phyloP scores from a whole-genome alignment of 1,140 invertebrate genomes.

The Pantala flavescens region DNA sequence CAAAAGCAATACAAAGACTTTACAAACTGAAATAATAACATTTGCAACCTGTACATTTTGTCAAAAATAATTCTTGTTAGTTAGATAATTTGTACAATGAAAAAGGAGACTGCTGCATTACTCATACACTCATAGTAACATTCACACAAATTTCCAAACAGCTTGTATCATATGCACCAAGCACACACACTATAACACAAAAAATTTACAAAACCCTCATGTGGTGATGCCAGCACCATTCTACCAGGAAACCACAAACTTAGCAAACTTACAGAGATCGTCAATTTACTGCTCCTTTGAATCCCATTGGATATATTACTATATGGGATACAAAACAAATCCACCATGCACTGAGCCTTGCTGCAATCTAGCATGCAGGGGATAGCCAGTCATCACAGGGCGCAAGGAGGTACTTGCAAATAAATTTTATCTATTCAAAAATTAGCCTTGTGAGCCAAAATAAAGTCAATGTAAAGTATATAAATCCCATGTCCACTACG shows the following conservation, averaged over 20 bases:
- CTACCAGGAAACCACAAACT: slow-evolving; percentile 1
- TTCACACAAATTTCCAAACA: not conserved
- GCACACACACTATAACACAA: not conserved
- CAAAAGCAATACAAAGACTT: slow-evolving; percentile 3
- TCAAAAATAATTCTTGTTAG: slow-evolving; percentile 8
- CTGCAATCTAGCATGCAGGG: not conserved
- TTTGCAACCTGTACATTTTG: slow-evolving; percentile 6
- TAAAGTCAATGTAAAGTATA: no score
- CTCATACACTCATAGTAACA: not conserved
- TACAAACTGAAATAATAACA: not conserved
- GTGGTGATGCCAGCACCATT: slow-evolving; percentile 3
- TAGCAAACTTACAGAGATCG: slow-evolving; percentile 2
- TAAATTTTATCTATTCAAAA: not conserved
- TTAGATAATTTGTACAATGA: not conserved
- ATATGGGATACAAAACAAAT: not conserved
- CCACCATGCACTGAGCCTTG: not conserved
- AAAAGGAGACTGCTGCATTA: slow-evolving; percentile 1
- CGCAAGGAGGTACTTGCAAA: not conserved
- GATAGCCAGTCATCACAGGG: not conserved
- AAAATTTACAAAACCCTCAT: not conserved
- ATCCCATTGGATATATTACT: not conserved
- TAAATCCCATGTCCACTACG: no score
- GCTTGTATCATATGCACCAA: not conserved
- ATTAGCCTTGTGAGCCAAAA: no score
- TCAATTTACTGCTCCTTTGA: not conserved